Conservation (phyloP, 2,888 invertebrate genomes). For the Rotaria socialis region DNA sequence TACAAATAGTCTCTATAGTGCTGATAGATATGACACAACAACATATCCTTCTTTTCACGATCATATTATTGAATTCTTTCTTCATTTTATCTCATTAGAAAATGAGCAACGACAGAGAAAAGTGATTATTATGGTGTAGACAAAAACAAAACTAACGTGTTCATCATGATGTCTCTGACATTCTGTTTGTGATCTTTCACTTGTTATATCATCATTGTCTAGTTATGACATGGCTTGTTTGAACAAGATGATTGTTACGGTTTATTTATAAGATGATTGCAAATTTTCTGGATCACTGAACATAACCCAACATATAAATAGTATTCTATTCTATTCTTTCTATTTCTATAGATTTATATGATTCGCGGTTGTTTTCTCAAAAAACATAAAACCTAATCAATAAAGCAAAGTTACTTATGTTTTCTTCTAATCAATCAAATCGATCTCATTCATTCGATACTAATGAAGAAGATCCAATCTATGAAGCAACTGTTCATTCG, state of each 20-base stretch:
- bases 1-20: neutral
- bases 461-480: neutral
- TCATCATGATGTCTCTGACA: neutral
- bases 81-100: neutral
- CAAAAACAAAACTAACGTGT: neutral
- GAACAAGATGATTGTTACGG: neutral
- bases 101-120: neutral
- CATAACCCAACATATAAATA: neutral
- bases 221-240: no score
- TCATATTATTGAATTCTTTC: neutral
- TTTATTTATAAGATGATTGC: neutral
- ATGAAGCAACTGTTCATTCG: slow-evolving; percentile 21
- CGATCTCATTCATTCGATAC: slow-evolving; percentile 3
- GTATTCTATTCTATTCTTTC: neutral
- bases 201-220: neutral
- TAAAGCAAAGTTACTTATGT: neutral
- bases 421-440: slow-evolving; percentile 16
- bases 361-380: neutral
- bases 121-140: neutral
- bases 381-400: neutral
- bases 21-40: neutral
- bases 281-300: neutral
- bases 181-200: neutral
- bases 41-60: neutral
- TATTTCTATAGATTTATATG: neutral